phyloP scores from a whole-genome alignment of 2,888 invertebrate species.

The Harmothoe impar region DNA sequence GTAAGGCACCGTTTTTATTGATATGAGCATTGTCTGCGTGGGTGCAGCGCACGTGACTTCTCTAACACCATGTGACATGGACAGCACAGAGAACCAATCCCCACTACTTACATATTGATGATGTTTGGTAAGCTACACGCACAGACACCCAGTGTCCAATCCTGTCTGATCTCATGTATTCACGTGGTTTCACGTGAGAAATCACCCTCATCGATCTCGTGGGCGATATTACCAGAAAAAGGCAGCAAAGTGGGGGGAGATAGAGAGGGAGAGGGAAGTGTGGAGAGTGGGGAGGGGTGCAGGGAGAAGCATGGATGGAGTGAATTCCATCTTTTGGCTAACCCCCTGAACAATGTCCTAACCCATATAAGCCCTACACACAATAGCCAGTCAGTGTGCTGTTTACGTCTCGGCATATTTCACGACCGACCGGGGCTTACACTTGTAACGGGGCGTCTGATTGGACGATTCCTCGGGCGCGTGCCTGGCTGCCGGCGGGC shows the following conservation, averaged over 20 bases:
- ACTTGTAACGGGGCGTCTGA: neutral
- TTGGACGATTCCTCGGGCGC: constrained; percentile 12
- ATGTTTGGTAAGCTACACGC: neutral
- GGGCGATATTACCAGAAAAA: constrained; percentile 21
- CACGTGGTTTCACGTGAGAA: constrained; percentile 4
- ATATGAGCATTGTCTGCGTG: no score
- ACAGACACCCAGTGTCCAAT: neutral
- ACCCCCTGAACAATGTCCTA: no score
- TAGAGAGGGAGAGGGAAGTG: neutral
- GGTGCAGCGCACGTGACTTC: no score
- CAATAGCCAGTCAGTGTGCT: neutral
- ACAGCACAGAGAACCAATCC: neutral
- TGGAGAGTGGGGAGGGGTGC: neutral
- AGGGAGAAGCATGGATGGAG: no score
- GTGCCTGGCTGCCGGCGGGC: neutral
- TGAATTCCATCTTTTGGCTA: no score
- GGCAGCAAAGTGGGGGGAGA: neutral
- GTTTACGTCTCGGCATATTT: constrained; percentile 8
- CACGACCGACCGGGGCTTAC: neutral
- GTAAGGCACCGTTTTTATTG: no score
- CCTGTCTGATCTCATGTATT: neutral
- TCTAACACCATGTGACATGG: neutral
- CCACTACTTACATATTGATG: neutral
- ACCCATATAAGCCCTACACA: neutral
- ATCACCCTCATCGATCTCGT: neutral